phyloP scores from a whole-genome alignment of 1,140 invertebrate species.

The Platyura marginata region DNA sequence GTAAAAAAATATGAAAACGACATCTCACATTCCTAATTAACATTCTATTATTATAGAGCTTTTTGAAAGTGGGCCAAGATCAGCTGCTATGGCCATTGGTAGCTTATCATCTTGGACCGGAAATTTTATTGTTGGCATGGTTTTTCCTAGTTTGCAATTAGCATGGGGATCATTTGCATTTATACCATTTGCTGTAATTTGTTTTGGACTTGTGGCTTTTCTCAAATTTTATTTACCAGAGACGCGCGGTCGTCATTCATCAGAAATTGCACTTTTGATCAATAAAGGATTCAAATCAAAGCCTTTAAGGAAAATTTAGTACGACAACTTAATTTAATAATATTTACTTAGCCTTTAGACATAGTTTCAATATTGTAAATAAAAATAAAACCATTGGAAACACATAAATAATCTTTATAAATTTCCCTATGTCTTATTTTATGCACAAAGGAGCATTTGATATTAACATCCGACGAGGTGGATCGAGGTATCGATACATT shows the following conservation, averaged over 20 bases:
- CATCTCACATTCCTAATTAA: neutral
- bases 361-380: too few relatives aligned
- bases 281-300: slow-evolving; percentile 26
- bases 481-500: too few relatives aligned
- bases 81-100: slow-evolving; percentile 71
- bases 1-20: slow-evolving; percentile 21
- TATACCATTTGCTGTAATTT: slow-evolving; percentile 42
- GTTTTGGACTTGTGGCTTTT: slow-evolving; percentile 38
- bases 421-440: too few relatives aligned
- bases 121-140: slow-evolving; percentile 72
- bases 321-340: too few relatives aligned
- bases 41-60: slow-evolving; percentile 39
- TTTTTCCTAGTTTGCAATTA: slow-evolving; percentile 47
- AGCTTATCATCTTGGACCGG: slow-evolving; percentile 78
- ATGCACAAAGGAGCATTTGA: too few relatives aligned
- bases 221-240: slow-evolving; percentile 50
- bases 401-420: too few relatives aligned
- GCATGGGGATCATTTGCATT: slow-evolving; percentile 49
- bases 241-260: slow-evolving; percentile 41
- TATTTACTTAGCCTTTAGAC: too few relatives aligned
- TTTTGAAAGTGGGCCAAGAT: slow-evolving; percentile 67
- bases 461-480: too few relatives aligned
- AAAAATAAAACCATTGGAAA: too few relatives aligned
- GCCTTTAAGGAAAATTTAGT: too few relatives aligned
- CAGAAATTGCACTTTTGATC: slow-evolving; percentile 34